phyloP scores from a whole-genome alignment of 2,113 vertebrate genomes.

The Lepus timidus region DNA sequence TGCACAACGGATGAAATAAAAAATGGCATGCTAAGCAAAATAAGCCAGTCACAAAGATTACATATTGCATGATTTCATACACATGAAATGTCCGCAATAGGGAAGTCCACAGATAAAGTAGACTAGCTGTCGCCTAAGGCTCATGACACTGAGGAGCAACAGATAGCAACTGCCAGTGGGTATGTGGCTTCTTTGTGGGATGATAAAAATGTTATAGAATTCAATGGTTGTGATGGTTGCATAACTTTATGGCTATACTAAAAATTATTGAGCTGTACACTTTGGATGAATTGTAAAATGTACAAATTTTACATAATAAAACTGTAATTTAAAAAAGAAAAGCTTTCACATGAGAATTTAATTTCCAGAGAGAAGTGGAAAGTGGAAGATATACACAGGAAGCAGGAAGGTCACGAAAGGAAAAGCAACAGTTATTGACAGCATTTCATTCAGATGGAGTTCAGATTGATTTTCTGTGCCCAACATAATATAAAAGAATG shows the following conservation, averaged over 20 bases:
- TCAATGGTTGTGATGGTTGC: background rate
- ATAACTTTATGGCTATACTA: conserved; percentile 16
- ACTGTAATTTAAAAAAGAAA: background rate
- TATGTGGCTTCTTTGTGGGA: background rate
- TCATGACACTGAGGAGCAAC: background rate
- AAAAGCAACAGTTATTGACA: background rate
- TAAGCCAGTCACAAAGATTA: background rate
- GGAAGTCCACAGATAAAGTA: background rate
- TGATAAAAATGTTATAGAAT: conserved; percentile 29
- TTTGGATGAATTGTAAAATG: background rate
- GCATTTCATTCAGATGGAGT: background rate
- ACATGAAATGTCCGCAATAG: background rate
- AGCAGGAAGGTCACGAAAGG: background rate
- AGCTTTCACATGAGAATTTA: conserved; percentile 2
- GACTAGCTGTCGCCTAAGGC: background rate
- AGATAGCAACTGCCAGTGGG: background rate
- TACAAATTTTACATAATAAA: conserved; percentile 28
- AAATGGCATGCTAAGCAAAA: background rate
- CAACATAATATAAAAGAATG: background rate
- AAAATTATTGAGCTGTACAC: background rate
- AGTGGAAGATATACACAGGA: background rate
- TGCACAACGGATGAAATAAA: background rate
- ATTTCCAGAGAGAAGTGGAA: conserved; percentile 22
- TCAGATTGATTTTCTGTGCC: background rate
- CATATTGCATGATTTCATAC: background rate